Evolutionary conservation across 2,113 vertebrate genomes (phyloP), one percentile per base, ranked within the genome.

Genomic region (Rhinopomastus cyanomelas): DNA sequence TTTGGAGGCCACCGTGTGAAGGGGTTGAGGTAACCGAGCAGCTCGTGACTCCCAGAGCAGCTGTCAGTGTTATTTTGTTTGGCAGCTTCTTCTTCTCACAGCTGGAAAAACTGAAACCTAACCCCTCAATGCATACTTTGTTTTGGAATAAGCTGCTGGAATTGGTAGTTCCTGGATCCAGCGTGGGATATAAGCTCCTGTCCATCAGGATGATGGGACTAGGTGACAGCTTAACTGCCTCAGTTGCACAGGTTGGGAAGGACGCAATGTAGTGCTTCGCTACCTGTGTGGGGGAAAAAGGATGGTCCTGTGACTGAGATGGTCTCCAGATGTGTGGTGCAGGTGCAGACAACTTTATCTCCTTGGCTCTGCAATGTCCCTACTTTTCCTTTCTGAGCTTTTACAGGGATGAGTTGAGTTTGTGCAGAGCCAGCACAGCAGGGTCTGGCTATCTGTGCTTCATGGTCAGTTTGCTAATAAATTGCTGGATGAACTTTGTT

Each of bases 51-150:
- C 89, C 89, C 65, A 15, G 68, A 93, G 85, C 85, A 94, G 94
- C 95, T 96, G 95, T 88, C 53, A 4, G 73, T 91, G 89, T 93
- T 91, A 94, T 95, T 96, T 91, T 30, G n/a, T 74, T 96, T 96
- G 94, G 94, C 93, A 94, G 88, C 80, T 30, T 68, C 85, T 72
- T 87, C 88, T 68, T 42, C 76, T 89, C 88, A 74, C 88, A 86
- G 94, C 94, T 3, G 65, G 91, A 89, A 88, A 92, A 96, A 52
- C 37, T n/a, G 88, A 94, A 95, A 96, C 76, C 65, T 61, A 37
- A 95, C 42, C 91, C 85, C 69, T 94, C 82, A 94, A 93, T 92
- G 69, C 89, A 36, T 0, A n/a, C 69, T 95, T 89, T 95, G 93
- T 96, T 83, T 86, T 57, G 93, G 94, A 94, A 91, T 81, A 71